Percentiles rank a stretch among this genome's conserved stretches.
These are phyloP conservation scores for Lampropteryx suffumata DNA, from an alignment of 2,888 invertebrate genomes.

Conservation along the genomic window DNA sequence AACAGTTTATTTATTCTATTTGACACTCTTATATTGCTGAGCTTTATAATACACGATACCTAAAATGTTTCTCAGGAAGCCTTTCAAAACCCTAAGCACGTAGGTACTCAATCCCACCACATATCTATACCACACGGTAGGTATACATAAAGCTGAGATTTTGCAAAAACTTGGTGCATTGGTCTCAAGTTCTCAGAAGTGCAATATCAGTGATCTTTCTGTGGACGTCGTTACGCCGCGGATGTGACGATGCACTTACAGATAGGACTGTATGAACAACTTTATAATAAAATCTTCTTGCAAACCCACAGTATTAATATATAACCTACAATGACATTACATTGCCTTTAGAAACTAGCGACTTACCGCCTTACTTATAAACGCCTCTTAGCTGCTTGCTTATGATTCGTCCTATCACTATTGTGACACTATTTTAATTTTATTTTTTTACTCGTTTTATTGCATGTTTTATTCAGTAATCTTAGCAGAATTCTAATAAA, in stretches of 20 bases:
- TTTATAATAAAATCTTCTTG: constrained; percentile 1
- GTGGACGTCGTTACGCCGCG: constrained; percentile 57
- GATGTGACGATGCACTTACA: constrained; percentile 67
- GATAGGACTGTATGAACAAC: constrained; percentile 43
- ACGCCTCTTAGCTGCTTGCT: too few species aligned
- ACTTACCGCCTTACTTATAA: too few species aligned
- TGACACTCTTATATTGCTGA: too few species aligned
- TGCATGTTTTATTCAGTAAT: too few species aligned
- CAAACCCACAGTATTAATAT: not conserved
- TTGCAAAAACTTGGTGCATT: constrained; percentile 49
- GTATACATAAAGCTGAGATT: constrained; percentile 11
- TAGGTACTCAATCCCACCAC: constrained; percentile 5
- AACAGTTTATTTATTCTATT: too few species aligned
- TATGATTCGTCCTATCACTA: too few species aligned
- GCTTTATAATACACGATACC: too few species aligned
- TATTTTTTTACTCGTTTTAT: too few species aligned
- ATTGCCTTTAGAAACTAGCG: too few species aligned
- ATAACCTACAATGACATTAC: too few species aligned
- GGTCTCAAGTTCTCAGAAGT: constrained; percentile 66
- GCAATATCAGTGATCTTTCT: constrained; percentile 72
- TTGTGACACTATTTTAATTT: too few species aligned
- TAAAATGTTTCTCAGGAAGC: constrained; percentile 12
- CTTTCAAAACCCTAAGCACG: constrained; percentile 19
- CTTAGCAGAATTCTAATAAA: too few species aligned
- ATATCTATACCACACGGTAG: not conserved